Evolutionary conservation across 2,113 vertebrate species (phyloP).

Genomic region (Anthoscopus minutus): DNA sequence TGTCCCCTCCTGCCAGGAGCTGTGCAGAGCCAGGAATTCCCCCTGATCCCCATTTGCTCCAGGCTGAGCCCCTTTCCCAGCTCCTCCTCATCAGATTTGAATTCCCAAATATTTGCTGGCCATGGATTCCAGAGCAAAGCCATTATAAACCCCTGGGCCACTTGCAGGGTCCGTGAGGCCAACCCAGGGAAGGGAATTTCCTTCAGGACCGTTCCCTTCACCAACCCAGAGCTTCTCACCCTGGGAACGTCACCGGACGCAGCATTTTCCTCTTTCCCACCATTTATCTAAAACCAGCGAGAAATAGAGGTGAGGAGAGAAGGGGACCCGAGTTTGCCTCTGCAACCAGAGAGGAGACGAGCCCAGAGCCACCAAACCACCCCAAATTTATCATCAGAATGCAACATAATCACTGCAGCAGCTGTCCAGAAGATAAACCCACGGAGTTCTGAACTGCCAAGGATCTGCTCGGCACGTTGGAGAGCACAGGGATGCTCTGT

Average conservation of each 20-base stretch:
- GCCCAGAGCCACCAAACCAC: neutral
- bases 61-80: neutral
- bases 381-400: neutral
- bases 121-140: neutral
- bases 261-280: neutral
- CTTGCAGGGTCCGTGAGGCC: neutral
- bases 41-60: neutral
- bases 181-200: neutral
- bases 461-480: neutral
- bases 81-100: neutral
- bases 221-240: neutral
- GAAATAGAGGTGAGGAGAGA: neutral
- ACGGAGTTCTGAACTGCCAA: neutral
- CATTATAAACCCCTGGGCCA: fast-evolving
- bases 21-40: neutral
- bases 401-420: neutral
- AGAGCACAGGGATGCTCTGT: neutral
- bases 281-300: neutral
- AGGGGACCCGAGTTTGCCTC: neutral
- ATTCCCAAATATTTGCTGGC: neutral
- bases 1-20: neutral
- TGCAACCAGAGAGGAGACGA: neutral
- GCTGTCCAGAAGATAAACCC: neutral
- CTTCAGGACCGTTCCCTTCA: neutral
- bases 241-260: fast-evolving